Conservation (phyloP, 2,888 invertebrate species). For the Nezara viridula region DNA sequence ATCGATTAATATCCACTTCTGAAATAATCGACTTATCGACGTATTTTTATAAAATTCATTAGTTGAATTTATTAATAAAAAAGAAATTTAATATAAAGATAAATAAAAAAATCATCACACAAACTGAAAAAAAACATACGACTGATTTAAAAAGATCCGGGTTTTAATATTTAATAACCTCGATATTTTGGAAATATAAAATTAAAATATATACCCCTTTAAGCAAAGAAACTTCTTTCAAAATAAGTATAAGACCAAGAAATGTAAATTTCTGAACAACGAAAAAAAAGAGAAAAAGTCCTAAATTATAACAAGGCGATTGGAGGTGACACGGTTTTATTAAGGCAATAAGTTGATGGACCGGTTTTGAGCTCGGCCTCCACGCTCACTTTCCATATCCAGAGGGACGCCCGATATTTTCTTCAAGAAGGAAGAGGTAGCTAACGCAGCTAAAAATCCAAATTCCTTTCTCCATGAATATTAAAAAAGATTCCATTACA, state of each 20-base stretch:
- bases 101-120: too few species aligned
- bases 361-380: neutral
- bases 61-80: too few species aligned
- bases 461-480: neutral
- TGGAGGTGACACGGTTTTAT: constrained; percentile 6
- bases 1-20: too few species aligned
- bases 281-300: neutral
- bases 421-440: neutral
- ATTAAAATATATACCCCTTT: neutral
- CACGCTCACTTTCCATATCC: neutral
- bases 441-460: neutral
- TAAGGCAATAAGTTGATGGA: constrained; percentile 21
- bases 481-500: constrained; percentile 36
- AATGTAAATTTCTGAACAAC: neutral
- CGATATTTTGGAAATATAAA: neutral
- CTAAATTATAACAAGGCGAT: neutral
- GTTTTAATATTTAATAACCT: too few species aligned
- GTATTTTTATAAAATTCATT: too few species aligned
- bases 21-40: too few species aligned
- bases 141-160: neutral
- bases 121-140: neutral
- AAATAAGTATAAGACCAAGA: neutral
- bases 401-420: neutral
- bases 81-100: too few species aligned
- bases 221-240: neutral